Base-by-base conservation (phyloP, 2,797 vertebrate species). In the Peromyscus nudipes region DNA sequence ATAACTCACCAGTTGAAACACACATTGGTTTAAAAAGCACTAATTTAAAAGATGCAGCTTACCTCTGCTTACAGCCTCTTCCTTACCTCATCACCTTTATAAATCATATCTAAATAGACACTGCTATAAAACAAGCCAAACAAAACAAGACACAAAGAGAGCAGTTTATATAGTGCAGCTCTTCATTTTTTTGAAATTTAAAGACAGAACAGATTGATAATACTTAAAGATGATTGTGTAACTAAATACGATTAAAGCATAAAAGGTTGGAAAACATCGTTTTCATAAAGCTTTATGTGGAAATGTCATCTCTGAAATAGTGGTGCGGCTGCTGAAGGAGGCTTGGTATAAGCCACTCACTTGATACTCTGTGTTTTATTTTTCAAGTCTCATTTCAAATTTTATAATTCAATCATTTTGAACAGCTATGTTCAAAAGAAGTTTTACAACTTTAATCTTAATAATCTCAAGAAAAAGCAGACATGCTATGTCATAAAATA, bases 401-500 rank as follows among this genome's bases (percentile, higher is more conserved):
- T 97, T 97, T 98, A 84, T 97, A 98, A 98, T 98, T 97, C 96
- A 98, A 77, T 98, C 97, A 98, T 98, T 98, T 96, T 98, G 94
- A 98, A 95, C 86, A 98, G 96, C 97, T 97, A 91, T 98, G 89
- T 98, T 98, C 97, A 98, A 97, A 98, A 98, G 97, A 98, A 98
- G 98, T 99, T 99, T 99, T 98, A 97, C 98, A 98, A 98, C 98
- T 99, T 99, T 98, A 98, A 98, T 99, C 98, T 99, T 98, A 98
- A 98, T 98, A 98, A 98, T 98, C 98, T 98, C 97, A 91, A 96
- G 88, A 98, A 98, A 98, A 98, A 98, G 97, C 98, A 98, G 98
- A 98, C 98, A 99, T 55, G 95, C 98, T 98, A 97, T 99, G 98
- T 99, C 98, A 98, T 99, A 99, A 99, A 99, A 98, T 99, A 98